A percentile compares a stretch with the other conserved stretches of the same genome.
Evolutionary conservation across 2,797 vertebrate species (phyloP).

Genomic region (Dryobates pubescens): DNA sequence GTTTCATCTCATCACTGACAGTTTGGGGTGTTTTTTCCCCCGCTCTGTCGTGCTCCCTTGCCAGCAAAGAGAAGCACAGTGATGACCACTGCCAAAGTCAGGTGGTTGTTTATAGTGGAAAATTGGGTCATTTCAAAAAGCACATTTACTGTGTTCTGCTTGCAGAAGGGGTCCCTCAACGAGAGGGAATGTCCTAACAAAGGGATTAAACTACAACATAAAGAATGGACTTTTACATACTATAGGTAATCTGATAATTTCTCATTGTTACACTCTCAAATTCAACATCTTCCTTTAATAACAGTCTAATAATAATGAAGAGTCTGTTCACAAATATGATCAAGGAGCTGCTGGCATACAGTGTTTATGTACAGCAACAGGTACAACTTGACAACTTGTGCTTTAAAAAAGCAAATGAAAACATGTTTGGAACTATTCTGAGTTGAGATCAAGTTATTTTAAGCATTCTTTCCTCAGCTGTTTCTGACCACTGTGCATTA

Average conservation of each 20-base stretch:
- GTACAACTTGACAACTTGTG: constrained; percentile 68
- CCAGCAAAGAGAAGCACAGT: constrained; percentile 75
- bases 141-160: constrained; percentile 73
- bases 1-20: constrained; percentile 19
- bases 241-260: not conserved
- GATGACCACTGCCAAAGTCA: constrained; percentile 65
- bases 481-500: constrained; percentile 61
- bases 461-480: constrained; percentile 70
- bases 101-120: constrained; percentile 46
- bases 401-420: constrained; percentile 68
- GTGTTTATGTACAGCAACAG: constrained; percentile 65
- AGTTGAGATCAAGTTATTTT: constrained; percentile 58
- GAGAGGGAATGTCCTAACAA: constrained; percentile 62
- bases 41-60: constrained; percentile 59
- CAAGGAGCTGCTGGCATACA: constrained; percentile 64
- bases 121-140: constrained; percentile 68
- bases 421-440: constrained; percentile 54
- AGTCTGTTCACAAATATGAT: constrained; percentile 66
- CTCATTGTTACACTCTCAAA: constrained; percentile 56
- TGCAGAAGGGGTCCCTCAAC: constrained; percentile 70
- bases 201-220: constrained; percentile 66
- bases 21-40: not conserved
- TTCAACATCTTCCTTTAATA: constrained; percentile 60
- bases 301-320: constrained; percentile 61
- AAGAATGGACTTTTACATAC: constrained; percentile 37